Conservation (phyloP, 2,888 invertebrate genomes). For the Eupithecia inturbata region DNA sequence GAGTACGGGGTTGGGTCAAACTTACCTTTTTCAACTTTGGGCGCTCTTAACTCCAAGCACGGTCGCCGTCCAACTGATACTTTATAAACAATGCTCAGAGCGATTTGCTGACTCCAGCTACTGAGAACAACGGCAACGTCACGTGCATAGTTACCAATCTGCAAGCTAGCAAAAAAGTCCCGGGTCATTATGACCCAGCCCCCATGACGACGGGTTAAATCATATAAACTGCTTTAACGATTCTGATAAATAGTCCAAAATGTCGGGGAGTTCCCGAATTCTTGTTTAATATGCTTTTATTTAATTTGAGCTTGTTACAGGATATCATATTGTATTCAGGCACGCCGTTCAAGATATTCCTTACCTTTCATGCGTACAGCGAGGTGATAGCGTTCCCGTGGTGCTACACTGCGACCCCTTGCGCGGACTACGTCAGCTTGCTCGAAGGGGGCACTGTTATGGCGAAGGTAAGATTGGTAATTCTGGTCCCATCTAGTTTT, state of each 20-base stretch:
- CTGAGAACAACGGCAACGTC: no score
- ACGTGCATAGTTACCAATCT: no score
- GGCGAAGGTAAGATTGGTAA: constrained; percentile 64
- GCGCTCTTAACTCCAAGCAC: no score
- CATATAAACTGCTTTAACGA: neutral
- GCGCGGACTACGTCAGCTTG: constrained; percentile 73
- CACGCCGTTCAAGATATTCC: constrained; percentile 73
- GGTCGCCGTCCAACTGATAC: no score
- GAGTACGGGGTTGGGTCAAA: no score
- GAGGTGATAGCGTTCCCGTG: constrained; percentile 77
- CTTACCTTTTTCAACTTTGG: no score
- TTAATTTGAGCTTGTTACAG: constrained; percentile 38
- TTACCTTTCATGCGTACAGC: constrained; percentile 73
- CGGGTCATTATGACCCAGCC: no score
- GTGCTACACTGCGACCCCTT: constrained; percentile 72
- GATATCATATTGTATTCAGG: constrained; percentile 74
- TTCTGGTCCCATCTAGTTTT: neutral
- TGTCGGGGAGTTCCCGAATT: neutral
- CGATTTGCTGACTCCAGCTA: no score
- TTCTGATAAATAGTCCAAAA: neutral
- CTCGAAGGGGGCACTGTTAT: constrained; percentile 75
- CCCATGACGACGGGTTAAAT: no score
- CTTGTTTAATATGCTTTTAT: neutral
- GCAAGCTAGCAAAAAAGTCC: no score
- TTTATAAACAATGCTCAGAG: no score